Evolutionary conservation across 2,888 invertebrate genomes (phyloP).

Genomic region (Balanococcus diminutus): DNA sequence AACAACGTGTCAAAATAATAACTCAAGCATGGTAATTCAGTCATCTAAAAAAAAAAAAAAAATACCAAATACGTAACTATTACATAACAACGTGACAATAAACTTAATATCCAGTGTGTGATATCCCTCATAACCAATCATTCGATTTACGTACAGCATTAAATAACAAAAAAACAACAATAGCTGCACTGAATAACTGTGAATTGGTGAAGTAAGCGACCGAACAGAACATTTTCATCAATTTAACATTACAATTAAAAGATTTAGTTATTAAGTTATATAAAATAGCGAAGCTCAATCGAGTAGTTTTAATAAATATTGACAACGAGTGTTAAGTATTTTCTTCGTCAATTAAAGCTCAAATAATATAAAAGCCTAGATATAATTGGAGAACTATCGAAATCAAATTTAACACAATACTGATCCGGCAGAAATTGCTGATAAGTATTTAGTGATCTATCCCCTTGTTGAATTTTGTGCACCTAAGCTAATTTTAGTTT

Average conservation of each 20-base stretch:
- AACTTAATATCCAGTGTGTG: neutral
- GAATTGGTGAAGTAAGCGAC: neutral
- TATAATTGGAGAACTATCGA: neutral
- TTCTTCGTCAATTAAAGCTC: neutral
- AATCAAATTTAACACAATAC: neutral
- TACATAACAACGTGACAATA: neutral
- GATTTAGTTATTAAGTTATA: neutral
- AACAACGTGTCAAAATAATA: neutral
- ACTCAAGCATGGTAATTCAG: neutral
- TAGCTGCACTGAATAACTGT: neutral
- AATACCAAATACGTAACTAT: neutral
- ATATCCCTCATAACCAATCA: neutral
- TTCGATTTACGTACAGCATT: neutral
- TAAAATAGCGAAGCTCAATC: neutral
- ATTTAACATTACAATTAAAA: neutral
- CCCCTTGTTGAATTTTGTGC: too few relatives aligned
- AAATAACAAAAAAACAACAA: neutral
- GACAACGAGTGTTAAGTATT: neutral
- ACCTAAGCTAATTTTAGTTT: too few relatives aligned
- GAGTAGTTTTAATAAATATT: neutral
- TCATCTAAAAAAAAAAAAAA: neutral
- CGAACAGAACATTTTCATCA: neutral
- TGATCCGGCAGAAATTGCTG: too few relatives aligned
- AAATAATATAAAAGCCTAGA: neutral
- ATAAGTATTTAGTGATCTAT: too few relatives aligned